These are phyloP conservation scores for Orcinus orca DNA, from an alignment of 2,113 vertebrate genomes.

Conservation along the genomic window DNA sequence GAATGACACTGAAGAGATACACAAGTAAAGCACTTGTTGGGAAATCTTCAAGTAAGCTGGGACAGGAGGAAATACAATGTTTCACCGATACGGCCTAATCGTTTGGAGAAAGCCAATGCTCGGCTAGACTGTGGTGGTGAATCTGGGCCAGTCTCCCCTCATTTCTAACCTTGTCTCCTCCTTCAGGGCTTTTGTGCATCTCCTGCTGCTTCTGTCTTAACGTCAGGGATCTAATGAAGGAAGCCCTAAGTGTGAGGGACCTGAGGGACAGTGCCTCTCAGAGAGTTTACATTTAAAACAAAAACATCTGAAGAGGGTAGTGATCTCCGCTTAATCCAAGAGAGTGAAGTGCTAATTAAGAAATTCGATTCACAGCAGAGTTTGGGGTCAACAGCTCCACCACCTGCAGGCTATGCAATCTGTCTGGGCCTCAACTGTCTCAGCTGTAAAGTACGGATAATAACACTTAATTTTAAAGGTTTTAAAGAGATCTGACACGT, in stretches of 20 bases:
- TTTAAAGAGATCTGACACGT: not conserved
- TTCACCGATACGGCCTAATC: not conserved
- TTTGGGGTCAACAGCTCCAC: not conserved
- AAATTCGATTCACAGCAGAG: not conserved
- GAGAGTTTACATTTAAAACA: not conserved
- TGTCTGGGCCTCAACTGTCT: not conserved
- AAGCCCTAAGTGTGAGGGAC: not conserved
- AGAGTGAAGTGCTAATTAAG: not conserved
- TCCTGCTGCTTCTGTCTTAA: not conserved
- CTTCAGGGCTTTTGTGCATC: not conserved
- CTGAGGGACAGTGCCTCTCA: not conserved
- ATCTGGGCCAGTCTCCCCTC: not conserved
- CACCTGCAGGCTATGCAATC: not conserved
- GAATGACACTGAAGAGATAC: not conserved
- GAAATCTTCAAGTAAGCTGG: not conserved
- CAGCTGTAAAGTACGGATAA: not conserved
- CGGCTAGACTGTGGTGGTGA: not conserved
- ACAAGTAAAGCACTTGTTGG: not conserved
- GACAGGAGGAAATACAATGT: not conserved
- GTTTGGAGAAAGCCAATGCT: not conserved
- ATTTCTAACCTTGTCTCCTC: not conserved
- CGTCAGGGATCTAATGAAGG: not conserved
- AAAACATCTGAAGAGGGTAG: not conserved
- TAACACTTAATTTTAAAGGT: not conserved
- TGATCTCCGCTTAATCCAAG: not conserved